These are phyloP conservation scores for Ctenosaura bakeri DNA, from an alignment of 2,797 vertebrate species.

Conservation along the genomic window DNA sequence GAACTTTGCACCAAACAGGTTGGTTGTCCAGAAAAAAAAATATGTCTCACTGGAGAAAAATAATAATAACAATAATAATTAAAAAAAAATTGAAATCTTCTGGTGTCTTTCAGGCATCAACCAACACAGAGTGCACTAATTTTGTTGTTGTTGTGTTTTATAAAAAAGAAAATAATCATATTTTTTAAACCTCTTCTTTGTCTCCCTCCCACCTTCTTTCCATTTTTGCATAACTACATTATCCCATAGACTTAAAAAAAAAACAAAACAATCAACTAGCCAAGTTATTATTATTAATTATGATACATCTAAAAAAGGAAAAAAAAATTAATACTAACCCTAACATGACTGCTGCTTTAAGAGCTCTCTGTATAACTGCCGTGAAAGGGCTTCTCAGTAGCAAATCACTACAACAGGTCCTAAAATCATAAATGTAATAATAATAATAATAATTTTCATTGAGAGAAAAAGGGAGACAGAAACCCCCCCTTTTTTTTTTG, in stretches of 20 bases:
- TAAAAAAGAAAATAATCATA: too few relatives aligned
- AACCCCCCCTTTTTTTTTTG: conserved; percentile 61
- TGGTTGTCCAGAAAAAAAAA: conserved; percentile 67
- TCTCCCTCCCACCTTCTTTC: background rate
- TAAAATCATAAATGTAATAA: conserved; percentile 81
- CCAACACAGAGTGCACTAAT: conserved; percentile 77
- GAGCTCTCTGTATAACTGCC: conserved; percentile 81
- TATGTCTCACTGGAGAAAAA: conserved; percentile 36
- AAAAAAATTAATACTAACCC: conserved; percentile 82
- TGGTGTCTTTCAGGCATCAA: conserved; percentile 67
- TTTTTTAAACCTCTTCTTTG: conserved; percentile 3
- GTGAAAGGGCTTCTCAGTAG: conserved; percentile 83
- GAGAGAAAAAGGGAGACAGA: conserved; percentile 80
- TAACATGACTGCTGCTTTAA: conserved; percentile 85
- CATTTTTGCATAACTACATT: conserved; percentile 82
- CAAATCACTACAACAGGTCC: conserved; percentile 86
- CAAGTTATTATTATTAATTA: conserved; percentile 80
- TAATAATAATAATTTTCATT: conserved; percentile 38
- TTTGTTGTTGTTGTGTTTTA: conserved; percentile 11
- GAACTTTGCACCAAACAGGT: conserved; percentile 74
- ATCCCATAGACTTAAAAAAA: conserved; percentile 79
- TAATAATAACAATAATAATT: too few relatives aligned
- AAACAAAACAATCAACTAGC: conserved; percentile 80
- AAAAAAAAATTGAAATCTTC: conserved; percentile 46
- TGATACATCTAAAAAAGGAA: conserved; percentile 82